Evolutionary conservation across 2,113 vertebrate species (phyloP).

Genomic region (Ranitomeya imitator): DNA sequence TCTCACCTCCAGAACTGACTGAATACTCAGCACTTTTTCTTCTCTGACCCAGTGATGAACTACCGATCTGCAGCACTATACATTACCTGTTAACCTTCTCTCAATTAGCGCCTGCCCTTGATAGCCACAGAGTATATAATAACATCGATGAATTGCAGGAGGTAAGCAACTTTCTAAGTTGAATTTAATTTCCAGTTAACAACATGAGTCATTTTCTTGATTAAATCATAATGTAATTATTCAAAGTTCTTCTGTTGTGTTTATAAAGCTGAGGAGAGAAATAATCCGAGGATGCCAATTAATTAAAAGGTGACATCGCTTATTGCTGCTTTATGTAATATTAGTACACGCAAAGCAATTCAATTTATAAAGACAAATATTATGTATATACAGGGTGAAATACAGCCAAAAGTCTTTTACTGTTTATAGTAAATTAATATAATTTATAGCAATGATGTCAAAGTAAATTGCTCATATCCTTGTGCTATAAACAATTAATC

Average conservation of each 20-base stretch:
- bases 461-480: background rate
- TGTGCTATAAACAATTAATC: background rate
- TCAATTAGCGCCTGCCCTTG: background rate
- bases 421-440: background rate
- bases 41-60: background rate
- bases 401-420: background rate
- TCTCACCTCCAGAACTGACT: background rate
- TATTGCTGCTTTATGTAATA: background rate
- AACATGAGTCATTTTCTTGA: slow-evolving; percentile 29
- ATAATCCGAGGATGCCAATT: background rate
- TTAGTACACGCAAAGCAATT: background rate
- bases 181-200: background rate
- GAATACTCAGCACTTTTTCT: background rate
- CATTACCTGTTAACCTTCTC: background rate
- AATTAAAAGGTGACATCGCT: slow-evolving; percentile 5
- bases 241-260: slow-evolving; percentile 18
- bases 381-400: background rate
- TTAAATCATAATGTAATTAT: slow-evolving; percentile 24
- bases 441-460: background rate
- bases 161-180: background rate
- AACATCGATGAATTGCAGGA: background rate
- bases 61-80: background rate
- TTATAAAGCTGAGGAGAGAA: background rate
- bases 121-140: background rate
- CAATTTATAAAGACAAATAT: background rate